Base-by-base conservation (phyloP, 1,140 invertebrate species). In the Triops longicaudatus region DNA sequence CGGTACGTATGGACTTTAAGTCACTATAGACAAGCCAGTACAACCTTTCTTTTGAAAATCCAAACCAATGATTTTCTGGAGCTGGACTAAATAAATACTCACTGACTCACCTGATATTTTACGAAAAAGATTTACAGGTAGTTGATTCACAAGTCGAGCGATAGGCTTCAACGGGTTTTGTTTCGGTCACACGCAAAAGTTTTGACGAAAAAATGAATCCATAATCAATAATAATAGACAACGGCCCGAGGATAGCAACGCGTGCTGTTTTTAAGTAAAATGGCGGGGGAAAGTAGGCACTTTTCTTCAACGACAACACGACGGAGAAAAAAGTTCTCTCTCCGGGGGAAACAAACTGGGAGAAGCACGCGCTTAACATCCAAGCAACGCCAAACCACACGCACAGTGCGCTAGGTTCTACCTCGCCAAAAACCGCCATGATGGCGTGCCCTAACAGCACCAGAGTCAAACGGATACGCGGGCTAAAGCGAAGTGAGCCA, bases 361-460 rank as follows among this genome's bases (percentile, higher is more conserved):
- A 63, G 50, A 63, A 63, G 50, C 50, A 63, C 50, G 50, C 50
- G 50, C 50, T 63, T 63, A 17, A 63, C 50, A 63, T 63, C 50
- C 50, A 63, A 63, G 17, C 50, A 63, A 63, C 10, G 17, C 50
- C 50, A 63, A 63, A 63, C 50, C 50, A 63, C 50, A n/a, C 50
- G 50, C 50, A 63, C 50, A 63, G 50, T 63, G 50, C 17, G 50
- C 50, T 63, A 63, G 50, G n/a, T 0, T 63, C 50, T 63, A 22
- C 14, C 50, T 63, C 50, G 50, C 50, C 50, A 63, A 63, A 63
- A 63, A 63, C 50, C 50, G 50, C 50, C 50, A 63, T 63, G 50
- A 63, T 63, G 50, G 50, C 50, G 50, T 63, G 50, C 50, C 50
- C 31, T 2, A 63, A 22, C 50, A 63, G 50, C 50, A 37, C 50